These are phyloP conservation scores for Cacoxenus indagator DNA, from an alignment of 2,888 invertebrate species.

Conservation along the genomic window DNA sequence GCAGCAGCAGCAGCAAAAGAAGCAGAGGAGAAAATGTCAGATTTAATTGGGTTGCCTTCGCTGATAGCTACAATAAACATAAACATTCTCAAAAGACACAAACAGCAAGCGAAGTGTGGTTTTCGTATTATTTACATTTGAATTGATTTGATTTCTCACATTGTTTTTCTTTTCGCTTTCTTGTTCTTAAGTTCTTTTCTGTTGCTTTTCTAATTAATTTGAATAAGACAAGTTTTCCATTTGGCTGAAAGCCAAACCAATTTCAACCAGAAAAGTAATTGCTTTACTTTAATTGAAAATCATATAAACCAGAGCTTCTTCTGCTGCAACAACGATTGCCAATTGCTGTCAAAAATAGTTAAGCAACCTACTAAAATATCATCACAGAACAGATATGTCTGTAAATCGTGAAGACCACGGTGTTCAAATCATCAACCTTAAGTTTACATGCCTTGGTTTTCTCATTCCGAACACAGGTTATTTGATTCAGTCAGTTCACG, in stretches of 20 bases:
- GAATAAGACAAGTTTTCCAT: neutral
- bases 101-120: neutral
- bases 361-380: too few relatives aligned
- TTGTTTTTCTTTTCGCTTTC: neutral
- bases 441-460: too few relatives aligned
- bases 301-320: too few relatives aligned
- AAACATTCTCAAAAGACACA: neutral
- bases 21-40: neutral
- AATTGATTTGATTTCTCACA: neutral
- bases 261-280: neutral
- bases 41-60: constrained; percentile 13
- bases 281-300: too few relatives aligned
- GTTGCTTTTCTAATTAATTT: constrained; percentile 3
- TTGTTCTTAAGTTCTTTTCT: neutral
- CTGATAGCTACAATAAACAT: neutral
- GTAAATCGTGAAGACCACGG: too few relatives aligned
- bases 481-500: too few relatives aligned
- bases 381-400: too few relatives aligned
- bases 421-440: too few relatives aligned
- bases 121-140: neutral
- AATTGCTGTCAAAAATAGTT: too few relatives aligned
- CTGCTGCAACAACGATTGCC: too few relatives aligned
- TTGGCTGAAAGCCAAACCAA: constrained; percentile 12
- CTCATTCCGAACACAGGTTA: too few relatives aligned
- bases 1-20: neutral